phyloP scores from a whole-genome alignment of 2,888 invertebrate species.

The Clistopyga incitator region DNA sequence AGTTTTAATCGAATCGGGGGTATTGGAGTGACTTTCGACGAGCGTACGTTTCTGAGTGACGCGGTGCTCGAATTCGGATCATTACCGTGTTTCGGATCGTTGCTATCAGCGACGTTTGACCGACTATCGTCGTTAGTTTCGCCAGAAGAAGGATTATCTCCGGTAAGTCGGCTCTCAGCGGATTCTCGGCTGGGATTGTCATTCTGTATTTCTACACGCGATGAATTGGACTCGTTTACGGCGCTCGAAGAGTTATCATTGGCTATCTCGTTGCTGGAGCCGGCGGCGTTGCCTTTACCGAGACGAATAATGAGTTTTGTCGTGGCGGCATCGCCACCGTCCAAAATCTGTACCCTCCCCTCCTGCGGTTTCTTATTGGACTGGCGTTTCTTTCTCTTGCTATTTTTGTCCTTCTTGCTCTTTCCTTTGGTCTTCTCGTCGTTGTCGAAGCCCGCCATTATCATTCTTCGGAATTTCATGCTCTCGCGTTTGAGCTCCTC shows the following conservation, averaged over 20 bases:
- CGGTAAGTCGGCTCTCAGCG: slow-evolving; percentile 74
- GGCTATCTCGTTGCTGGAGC: slow-evolving; percentile 23
- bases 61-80: slow-evolving; percentile 75
- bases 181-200: slow-evolving; percentile 59
- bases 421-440: slow-evolving; percentile 85
- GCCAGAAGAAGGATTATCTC: slow-evolving; percentile 71
- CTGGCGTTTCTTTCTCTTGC: slow-evolving; percentile 85
- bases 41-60: slow-evolving; percentile 86
- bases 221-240: slow-evolving; percentile 54
- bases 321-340: slow-evolving; percentile 86
- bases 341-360: slow-evolving; percentile 86
- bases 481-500: slow-evolving; percentile 93
- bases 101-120: slow-evolving; percentile 75
- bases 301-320: slow-evolving; percentile 93
- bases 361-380: slow-evolving; percentile 86
- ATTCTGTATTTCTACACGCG: background rate
- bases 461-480: slow-evolving; percentile 93
- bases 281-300: slow-evolving; percentile 80
- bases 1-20: slow-evolving; percentile 94
- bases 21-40: slow-evolving; percentile 91
- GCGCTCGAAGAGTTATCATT: slow-evolving; percentile 46
- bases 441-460: slow-evolving; percentile 93
- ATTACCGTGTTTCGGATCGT: slow-evolving; percentile 70
- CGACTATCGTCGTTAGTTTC: slow-evolving; percentile 70
- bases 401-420: slow-evolving; percentile 86